Evolutionary conservation across 1,140 invertebrate genomes (phyloP).

Genomic region (Sesamia nonagrioides): DNA sequence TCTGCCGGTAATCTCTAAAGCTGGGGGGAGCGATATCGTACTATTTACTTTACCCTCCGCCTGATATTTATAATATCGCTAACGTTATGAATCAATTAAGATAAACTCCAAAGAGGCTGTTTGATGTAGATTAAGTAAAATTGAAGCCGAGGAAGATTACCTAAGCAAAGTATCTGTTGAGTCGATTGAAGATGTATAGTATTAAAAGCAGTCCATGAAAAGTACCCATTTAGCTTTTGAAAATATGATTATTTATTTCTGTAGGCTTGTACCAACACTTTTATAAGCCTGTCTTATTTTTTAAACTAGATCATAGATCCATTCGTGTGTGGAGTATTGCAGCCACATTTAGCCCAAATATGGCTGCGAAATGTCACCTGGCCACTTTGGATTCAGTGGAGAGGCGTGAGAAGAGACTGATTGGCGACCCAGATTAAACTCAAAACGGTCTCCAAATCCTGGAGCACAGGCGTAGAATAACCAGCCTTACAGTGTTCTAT

Average conservation of each 20-base stretch:
- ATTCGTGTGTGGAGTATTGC: too few species aligned
- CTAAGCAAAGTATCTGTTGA: neutral
- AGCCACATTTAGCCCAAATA: too few species aligned
- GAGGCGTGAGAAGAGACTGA: too few species aligned
- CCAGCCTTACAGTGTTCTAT: too few species aligned
- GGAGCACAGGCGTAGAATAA: too few species aligned
- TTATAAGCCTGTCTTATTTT: too few species aligned
- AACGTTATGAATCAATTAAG: constrained; percentile 40
- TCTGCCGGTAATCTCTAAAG: constrained; percentile 48
- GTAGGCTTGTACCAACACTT: neutral
- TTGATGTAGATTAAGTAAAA: constrained; percentile 30
- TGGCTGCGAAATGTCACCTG: too few species aligned
- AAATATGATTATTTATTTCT: too few species aligned
- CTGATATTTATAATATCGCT: constrained; percentile 35
- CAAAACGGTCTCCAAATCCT: too few species aligned
- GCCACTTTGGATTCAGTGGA: too few species aligned
- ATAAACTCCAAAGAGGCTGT: constrained; percentile 28
- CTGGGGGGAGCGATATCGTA: constrained; percentile 46
- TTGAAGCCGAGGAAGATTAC: neutral
- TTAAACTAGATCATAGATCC: too few species aligned
- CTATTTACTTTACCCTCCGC: constrained; percentile 48
- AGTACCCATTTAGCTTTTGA: neutral
- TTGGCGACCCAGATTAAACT: too few species aligned
- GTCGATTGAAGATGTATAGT: neutral
- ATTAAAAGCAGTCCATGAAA: neutral